phyloP scores from a whole-genome alignment of 1,140 invertebrate species.

The Oreohelix idahoensis region DNA sequence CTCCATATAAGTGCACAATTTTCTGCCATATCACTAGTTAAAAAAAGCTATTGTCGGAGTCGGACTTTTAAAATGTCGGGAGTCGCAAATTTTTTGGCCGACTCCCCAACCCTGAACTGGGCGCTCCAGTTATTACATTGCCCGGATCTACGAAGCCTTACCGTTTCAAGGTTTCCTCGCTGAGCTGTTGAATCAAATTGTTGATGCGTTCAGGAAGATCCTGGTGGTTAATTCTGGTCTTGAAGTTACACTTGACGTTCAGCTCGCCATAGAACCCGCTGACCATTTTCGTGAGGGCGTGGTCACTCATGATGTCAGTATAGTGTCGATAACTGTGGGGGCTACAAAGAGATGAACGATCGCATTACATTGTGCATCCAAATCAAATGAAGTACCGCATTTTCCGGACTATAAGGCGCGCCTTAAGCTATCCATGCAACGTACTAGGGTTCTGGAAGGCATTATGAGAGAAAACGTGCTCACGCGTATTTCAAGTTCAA shows the following conservation, averaged over 20 bases:
- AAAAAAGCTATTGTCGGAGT: too few species aligned
- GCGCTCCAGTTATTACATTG: too few species aligned
- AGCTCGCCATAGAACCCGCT: constrained; percentile 3
- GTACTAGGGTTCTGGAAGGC: too few species aligned
- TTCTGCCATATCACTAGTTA: too few species aligned
- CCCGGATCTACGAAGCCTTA: too few species aligned
- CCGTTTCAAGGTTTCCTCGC: constrained; percentile 31
- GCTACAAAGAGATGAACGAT: neutral
- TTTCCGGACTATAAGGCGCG: neutral
- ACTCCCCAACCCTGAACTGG: too few species aligned
- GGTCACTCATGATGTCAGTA: neutral
- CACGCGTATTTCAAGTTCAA: too few species aligned
- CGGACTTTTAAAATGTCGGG: too few species aligned
- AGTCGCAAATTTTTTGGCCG: too few species aligned
- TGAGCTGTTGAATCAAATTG: constrained; percentile 20
- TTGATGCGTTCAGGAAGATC: constrained; percentile 5
- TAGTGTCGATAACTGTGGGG: neutral
- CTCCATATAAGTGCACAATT: too few species aligned
- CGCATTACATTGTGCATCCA: neutral
- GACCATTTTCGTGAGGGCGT: neutral
- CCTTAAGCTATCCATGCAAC: neutral
- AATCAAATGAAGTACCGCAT: neutral
- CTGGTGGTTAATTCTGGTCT: constrained; percentile 6
- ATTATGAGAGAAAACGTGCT: too few species aligned
- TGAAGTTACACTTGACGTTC: constrained; percentile 16